These are phyloP conservation scores for Rhinophrynus dorsalis DNA, from an alignment of 2,797 vertebrate genomes.

Conservation along the genomic window DNA sequence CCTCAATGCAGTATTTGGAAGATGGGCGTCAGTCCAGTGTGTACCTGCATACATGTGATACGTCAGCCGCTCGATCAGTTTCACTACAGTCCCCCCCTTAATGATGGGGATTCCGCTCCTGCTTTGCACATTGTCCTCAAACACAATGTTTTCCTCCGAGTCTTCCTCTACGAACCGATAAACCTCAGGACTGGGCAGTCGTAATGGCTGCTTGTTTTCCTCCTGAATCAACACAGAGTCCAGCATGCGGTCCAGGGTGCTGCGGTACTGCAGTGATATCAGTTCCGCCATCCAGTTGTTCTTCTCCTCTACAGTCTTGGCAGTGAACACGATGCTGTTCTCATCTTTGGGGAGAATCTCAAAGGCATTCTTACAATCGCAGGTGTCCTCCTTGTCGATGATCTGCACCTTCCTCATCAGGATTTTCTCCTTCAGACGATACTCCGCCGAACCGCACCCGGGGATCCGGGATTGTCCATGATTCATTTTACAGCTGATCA, in stretches of 20 bases:
- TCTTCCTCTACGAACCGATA: constrained; percentile 93
- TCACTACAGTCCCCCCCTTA: constrained; percentile 93
- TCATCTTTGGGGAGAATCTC: constrained; percentile 91
- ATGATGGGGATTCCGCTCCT: constrained; percentile 94
- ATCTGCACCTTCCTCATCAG: constrained; percentile 89
- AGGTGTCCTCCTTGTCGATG: constrained; percentile 84
- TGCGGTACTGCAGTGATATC: constrained; percentile 92
- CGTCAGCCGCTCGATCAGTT: constrained; percentile 94
- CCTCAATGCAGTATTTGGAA: too few relatives aligned
- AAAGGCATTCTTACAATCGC: constrained; percentile 82
- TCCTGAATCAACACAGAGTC: constrained; percentile 84
- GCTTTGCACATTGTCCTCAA: constrained; percentile 91
- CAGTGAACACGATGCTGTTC: constrained; percentile 81
- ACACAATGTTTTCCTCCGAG: constrained; percentile 94
- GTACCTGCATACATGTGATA: constrained; percentile 99
- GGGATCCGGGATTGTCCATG: constrained; percentile 88
- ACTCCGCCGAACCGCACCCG: constrained; percentile 86
- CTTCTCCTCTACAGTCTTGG: constrained; percentile 90
- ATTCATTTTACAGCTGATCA: constrained; percentile 95
- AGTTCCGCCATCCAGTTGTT: constrained; percentile 94
- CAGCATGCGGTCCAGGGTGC: constrained; percentile 93
- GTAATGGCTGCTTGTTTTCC: constrained; percentile 87
- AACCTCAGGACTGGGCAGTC: constrained; percentile 80
- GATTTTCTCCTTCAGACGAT: constrained; percentile 94
- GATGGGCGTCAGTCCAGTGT: too few relatives aligned